These are phyloP conservation scores for Aptenodytes patagonicus DNA, from an alignment of 2,113 vertebrate species.

Conservation along the genomic window DNA sequence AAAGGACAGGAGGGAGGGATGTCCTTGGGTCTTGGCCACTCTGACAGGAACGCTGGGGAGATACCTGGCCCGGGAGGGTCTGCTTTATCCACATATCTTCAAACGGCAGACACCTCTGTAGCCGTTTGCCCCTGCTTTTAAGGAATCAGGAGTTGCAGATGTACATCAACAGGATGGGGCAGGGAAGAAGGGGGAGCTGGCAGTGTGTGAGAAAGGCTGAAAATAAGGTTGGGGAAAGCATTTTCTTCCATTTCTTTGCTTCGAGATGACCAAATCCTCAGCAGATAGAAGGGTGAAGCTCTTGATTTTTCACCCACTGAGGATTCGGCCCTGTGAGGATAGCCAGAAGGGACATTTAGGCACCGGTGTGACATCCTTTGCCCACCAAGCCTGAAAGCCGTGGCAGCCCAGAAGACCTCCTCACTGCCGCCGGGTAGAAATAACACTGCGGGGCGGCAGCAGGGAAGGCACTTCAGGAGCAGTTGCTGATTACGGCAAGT, in stretches of 20 bases:
- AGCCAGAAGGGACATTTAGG: neutral
- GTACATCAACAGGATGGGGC: neutral
- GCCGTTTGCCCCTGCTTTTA: neutral
- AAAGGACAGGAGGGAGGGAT: neutral
- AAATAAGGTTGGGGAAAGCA: rapidly evolving
- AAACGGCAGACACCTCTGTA: rapidly evolving
- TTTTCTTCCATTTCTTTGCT: neutral
- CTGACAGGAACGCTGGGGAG: rapidly evolving
- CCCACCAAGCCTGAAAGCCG: neutral
- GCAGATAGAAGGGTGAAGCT: neutral
- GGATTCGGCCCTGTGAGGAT: neutral
- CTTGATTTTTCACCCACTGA: neutral
- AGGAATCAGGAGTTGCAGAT: neutral
- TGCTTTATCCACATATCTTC: neutral
- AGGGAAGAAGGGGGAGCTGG: neutral
- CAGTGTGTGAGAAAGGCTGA: neutral
- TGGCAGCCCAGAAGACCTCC: neutral
- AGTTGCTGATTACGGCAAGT: rapidly evolving
- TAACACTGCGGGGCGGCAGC: rapidly evolving
- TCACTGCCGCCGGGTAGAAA: rapidly evolving
- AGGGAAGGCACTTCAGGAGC: neutral
- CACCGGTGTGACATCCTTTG: rapidly evolving
- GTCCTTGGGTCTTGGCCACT: neutral
- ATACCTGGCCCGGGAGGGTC: neutral
- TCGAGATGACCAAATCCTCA: neutral